Evolutionary conservation across 2,888 invertebrate species (phyloP).

Genomic region (Drosophila prolongata): DNA sequence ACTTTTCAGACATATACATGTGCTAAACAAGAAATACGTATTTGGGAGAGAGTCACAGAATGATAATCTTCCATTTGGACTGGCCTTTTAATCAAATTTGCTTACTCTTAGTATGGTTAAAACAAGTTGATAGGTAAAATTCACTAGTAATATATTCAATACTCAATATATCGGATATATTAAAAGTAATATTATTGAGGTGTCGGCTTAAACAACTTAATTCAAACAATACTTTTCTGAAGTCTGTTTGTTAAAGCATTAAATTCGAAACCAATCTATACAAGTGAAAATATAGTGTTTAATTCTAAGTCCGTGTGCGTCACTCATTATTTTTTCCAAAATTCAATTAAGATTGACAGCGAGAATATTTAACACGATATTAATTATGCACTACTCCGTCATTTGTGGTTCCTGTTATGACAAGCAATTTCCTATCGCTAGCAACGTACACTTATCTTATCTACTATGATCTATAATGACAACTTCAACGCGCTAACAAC

Average conservation of each 20-base stretch:
- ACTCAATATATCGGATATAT: too few relatives aligned
- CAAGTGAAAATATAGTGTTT: not conserved
- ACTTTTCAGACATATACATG: conserved; percentile 13
- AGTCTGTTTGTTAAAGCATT: not conserved
- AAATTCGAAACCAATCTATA: too few relatives aligned
- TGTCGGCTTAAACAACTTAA: too few relatives aligned
- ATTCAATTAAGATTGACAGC: conserved; percentile 25
- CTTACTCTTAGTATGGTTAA: not conserved
- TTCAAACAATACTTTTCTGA: too few relatives aligned
- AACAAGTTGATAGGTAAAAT: too few relatives aligned
- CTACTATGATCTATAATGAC: conserved; percentile 64
- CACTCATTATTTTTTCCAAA: not conserved
- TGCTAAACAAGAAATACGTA: conserved; percentile 11
- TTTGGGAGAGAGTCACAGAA: not conserved
- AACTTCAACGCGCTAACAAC: conserved; percentile 72
- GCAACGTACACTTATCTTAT: conserved; percentile 54
- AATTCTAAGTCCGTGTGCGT: not conserved
- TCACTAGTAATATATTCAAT: too few relatives aligned
- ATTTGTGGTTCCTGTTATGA: conserved; percentile 37
- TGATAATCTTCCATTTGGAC: too few relatives aligned
- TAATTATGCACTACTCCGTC: conserved; percentile 37
- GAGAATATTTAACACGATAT: conserved; percentile 25
- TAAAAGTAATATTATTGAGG: too few relatives aligned
- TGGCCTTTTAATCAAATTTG: not conserved
- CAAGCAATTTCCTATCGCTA: conserved; percentile 46